phyloP scores from a whole-genome alignment of 2,797 vertebrate genomes.

The Zenarchopterus dispar region DNA sequence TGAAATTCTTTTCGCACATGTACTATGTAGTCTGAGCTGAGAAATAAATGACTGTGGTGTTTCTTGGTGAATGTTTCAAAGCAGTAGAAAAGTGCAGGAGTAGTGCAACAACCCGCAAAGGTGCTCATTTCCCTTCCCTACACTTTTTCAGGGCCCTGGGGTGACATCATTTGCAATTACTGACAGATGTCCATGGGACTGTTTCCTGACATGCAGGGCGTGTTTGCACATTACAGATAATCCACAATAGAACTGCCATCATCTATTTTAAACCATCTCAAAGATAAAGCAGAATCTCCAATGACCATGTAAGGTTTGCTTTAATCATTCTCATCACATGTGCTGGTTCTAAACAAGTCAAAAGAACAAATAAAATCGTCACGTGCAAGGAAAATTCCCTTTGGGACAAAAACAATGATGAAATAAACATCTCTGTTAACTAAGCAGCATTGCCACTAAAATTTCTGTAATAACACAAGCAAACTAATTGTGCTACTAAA shows the following conservation, averaged over 20 bases:
- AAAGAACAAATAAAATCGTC: not conserved
- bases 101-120: slow-evolving; percentile 34
- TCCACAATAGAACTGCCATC: slow-evolving; percentile 20
- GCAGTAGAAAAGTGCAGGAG: slow-evolving; percentile 19
- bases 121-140: slow-evolving; percentile 34
- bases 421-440: too few species aligned
- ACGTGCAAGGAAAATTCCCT: slow-evolving; percentile 2
- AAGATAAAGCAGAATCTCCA: slow-evolving; percentile 2
- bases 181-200: slow-evolving; percentile 59
- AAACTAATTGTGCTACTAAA: not conserved
- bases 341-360: slow-evolving; percentile 4
- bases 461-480: slow-evolving; percentile 1
- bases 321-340: not conserved
- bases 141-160: slow-evolving; percentile 44
- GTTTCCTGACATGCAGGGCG: slow-evolving; percentile 38
- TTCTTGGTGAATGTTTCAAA: slow-evolving; percentile 58
- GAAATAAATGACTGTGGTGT: slow-evolving; percentile 25
- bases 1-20: slow-evolving; percentile 74
- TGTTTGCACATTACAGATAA: slow-evolving; percentile 33
- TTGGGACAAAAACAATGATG: not conserved
- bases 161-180: slow-evolving; percentile 69
- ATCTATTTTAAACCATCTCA: slow-evolving; percentile 16
- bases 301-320: slow-evolving; percentile 8
- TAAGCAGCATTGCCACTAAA: not conserved
- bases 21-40: slow-evolving; percentile 26